phyloP scores from a whole-genome alignment of 2,888 invertebrate species.

The Eustalomyia histrio region DNA sequence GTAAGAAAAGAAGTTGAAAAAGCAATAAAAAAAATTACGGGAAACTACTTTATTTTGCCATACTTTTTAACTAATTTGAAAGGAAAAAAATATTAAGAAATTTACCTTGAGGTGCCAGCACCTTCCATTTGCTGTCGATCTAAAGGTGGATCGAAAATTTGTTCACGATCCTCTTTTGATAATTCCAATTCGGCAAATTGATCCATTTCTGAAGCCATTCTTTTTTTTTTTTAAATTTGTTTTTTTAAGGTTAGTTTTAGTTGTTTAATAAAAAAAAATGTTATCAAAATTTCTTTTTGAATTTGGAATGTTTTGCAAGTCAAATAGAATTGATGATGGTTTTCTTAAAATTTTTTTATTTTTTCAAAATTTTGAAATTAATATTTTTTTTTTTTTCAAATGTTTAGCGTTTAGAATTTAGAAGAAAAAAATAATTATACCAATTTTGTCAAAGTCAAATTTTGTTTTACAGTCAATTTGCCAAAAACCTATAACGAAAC shows the following conservation, averaged over 20 bases:
- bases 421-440: conserved; percentile 18
- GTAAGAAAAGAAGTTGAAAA: conserved; percentile 5
- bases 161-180: conserved; percentile 87
- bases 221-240: conserved; percentile 67
- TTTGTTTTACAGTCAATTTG: conserved; percentile 64
- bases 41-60: neutral
- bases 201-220: conserved; percentile 80
- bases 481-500: conserved; percentile 69
- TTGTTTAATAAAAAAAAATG: conserved; percentile 8
- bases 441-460: conserved; percentile 58
- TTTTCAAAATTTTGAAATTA: conserved; percentile 37
- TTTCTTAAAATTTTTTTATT: conserved; percentile 31
- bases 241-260: conserved; percentile 45
- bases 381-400: no score
- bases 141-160: conserved; percentile 84
- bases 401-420: conserved; percentile 32
- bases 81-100: conserved; percentile 52
- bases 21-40: neutral
- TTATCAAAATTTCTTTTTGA: conserved; percentile 7
- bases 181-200: conserved; percentile 86
- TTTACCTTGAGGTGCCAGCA: conserved; percentile 80
- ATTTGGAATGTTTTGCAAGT: conserved; percentile 19
- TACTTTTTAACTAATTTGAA: conserved; percentile 13
- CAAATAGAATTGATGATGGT: conserved; percentile 8
- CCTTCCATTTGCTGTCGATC: conserved; percentile 79